Base-by-base conservation (phyloP, 1,140 invertebrate species). In the Zaprionus inermis region DNA sequence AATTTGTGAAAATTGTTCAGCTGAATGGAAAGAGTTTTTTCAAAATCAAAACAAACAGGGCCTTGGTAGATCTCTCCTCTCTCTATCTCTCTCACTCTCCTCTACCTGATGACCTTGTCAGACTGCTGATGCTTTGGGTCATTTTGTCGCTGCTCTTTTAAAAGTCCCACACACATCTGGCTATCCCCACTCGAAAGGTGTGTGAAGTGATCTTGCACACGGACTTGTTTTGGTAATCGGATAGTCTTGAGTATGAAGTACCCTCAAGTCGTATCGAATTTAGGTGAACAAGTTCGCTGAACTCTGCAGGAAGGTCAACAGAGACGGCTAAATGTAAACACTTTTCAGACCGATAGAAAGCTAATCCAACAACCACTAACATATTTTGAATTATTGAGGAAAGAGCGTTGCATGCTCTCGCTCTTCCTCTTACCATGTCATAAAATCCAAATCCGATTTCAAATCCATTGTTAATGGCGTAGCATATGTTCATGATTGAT, bases 301-400 rank as follows among this genome's bases (percentile, higher is more conserved):
- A 86, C 78, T 66, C 36, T 36, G n/a, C 38, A 6, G 18, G 64
- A 57, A 66, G 44, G 69, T 60, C 59, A 72, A 59, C 22, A 9
- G 52, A 68, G 34, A 20, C 12, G 7, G n/a, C 38, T 1, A 44
- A 44, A 44, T 44, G 38, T 44, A 44, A 44, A 44, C 38, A 16
- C n/a, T 44, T 10, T 18, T 1, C 2, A 14, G n/a, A 44, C 7
- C 38, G n/a, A 41, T 44, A 44, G 38, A 44, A 44, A 44, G 38
- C n/a, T 16, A 44, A 38, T 38, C 14, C 30, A 60, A 49, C 41
- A 32, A 60, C 32, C 11, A 55, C n/a, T 24, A 30, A 79, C 70
- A 80, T 81, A 65, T 73, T 81, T 81, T 67, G 55, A 81, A 81
- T 81, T 68, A 81, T 81, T 81, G 78, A 77, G 73, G 78, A 81